A percentile compares a stretch with the other conserved stretches of the same genome.
phyloP scores from a whole-genome alignment of 2,113 vertebrate species.

The Chaetura pelagica region DNA sequence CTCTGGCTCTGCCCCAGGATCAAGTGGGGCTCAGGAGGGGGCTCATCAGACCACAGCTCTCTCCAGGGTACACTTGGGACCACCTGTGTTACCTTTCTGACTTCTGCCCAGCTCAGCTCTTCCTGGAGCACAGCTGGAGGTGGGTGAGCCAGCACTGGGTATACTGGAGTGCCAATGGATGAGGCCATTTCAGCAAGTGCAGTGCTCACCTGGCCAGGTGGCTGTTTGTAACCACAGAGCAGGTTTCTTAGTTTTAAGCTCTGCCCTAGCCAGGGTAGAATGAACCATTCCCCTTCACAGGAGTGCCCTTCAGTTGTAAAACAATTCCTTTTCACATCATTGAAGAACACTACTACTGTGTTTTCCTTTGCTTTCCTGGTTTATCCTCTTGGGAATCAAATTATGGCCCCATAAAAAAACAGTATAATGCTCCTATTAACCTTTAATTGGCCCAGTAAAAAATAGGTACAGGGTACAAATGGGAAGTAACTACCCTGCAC shows the following conservation, averaged over 20 bases:
- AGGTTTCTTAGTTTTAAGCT: neutral
- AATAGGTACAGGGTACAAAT: neutral
- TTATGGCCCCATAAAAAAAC: neutral
- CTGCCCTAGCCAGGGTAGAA: neutral
- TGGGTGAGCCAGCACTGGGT: neutral
- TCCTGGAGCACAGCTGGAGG: neutral
- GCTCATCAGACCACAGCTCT: neutral
- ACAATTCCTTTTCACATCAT: neutral
- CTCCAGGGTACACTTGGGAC: neutral
- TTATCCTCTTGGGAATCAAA: neutral
- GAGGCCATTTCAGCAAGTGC: too few species aligned
- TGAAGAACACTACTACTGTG: neutral
- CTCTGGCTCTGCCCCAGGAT: neutral
- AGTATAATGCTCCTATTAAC: neutral
- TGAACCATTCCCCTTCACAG: neutral
- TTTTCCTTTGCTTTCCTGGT: neutral
- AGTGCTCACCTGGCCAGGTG: too few species aligned
- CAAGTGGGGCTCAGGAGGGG: neutral
- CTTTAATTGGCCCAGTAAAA: neutral
- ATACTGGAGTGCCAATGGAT: neutral
- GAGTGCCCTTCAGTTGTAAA: neutral
- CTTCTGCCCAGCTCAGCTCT: neutral
- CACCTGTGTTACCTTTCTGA: neutral
- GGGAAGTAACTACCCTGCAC: neutral
- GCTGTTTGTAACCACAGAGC: neutral